Percentiles rank a stretch among this genome's conserved stretches.
phyloP scores from a whole-genome alignment of 2,113 vertebrate genomes.

The Nymphicus hollandicus region DNA sequence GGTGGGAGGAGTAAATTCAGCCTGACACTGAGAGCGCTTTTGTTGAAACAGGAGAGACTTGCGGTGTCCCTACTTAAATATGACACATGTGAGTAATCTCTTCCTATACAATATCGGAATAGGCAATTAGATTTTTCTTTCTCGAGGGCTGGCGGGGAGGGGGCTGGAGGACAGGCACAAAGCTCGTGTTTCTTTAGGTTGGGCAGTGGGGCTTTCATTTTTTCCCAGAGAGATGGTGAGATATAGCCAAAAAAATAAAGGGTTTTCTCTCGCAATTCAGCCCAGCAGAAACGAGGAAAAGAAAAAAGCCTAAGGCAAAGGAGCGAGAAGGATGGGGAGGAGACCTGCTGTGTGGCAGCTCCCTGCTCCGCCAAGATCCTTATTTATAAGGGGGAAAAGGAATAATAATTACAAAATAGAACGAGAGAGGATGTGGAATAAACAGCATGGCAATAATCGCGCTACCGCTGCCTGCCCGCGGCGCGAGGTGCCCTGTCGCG shows the following conservation, averaged over 20 bases:
- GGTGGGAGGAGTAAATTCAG: slow-evolving; percentile 56
- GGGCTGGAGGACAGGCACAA: neutral
- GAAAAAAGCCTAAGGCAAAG: neutral
- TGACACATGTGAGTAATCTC: slow-evolving; percentile 62
- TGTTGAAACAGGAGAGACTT: slow-evolving; percentile 57
- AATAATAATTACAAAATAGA: neutral
- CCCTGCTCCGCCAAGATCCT: neutral
- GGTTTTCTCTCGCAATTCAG: neutral
- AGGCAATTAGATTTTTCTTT: slow-evolving; percentile 40
- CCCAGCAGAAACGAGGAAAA: neutral
- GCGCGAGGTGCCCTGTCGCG: neutral
- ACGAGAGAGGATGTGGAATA: neutral
- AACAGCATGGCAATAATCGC: neutral
- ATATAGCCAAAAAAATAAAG: rapidly evolving
- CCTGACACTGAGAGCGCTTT: slow-evolving; percentile 56
- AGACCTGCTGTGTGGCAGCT: neutral
- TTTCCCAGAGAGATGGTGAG: neutral
- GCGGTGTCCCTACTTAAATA: slow-evolving; percentile 57
- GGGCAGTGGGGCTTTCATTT: neutral
- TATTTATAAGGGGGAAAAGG: neutral
- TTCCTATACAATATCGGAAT: slow-evolving; percentile 46
- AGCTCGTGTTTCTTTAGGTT: neutral
- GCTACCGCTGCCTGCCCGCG: neutral
- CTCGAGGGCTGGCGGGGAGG: neutral
- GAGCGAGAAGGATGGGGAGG: neutral